Base-by-base conservation (phyloP, 2,888 invertebrate genomes). In the Hartigia nigra region DNA sequence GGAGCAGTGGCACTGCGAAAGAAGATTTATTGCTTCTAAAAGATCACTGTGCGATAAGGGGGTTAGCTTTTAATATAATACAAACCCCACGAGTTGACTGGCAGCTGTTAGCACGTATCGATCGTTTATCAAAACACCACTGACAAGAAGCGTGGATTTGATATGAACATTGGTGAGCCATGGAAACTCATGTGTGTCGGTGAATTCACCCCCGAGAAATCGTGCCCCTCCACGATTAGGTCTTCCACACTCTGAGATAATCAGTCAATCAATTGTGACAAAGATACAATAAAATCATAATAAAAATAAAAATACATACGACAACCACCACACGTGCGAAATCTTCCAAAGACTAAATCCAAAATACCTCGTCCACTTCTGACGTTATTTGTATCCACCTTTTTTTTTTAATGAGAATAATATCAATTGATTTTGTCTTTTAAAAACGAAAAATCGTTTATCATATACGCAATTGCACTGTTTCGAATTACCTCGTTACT, bases 51-150 rank as follows among this genome's bases (percentile, higher is more conserved):
- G 5, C 72, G n/a, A 75, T 75, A 39, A 12, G 31, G 75, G 4
- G 12, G 14, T 36, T 14, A 4, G 32, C 70, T 70, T n/a, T 70
- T 34, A 75, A 37, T 34, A 12, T 31, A 32, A 74, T 36, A 78
- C 86, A 77, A 88, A 94, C 94, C 93, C 92, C 76, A 92, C 85
- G 4, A 94, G 84, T 80, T 91, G 92, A 69, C 93, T 92, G 0
- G 94, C 94, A 11, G 94, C 92, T 23, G 94, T 94, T 39, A 94
- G 82, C 11, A 94, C 90, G 84, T 94, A 94, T 85, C 92, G 92
- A 87, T 94, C 93, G 81, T 94, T 94, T 83, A 94, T 93, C 76
- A 94, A 86, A 32, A 93, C 92, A 11, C 93, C 94, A 70, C 92
- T 92, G 34, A 93, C 84, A 23, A 89, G 86, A 1, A 83, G 82